Conservation (phyloP, 2,888 invertebrate species). For the Torymus tubicola region DNA sequence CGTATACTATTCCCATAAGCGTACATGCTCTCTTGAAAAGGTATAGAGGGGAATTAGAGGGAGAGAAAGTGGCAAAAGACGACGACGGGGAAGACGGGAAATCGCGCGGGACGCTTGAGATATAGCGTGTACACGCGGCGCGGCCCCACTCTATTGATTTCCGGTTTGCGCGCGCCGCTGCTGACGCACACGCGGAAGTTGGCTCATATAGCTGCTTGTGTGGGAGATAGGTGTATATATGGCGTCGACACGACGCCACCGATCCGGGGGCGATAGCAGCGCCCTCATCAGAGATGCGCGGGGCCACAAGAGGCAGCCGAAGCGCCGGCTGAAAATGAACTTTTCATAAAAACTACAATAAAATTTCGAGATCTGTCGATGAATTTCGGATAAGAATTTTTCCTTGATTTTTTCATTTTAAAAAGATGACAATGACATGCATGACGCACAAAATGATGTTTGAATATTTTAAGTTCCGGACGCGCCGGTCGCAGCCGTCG, state of each 20-base stretch:
- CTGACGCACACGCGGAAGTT: not conserved
- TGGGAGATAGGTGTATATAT: no score
- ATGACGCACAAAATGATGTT: not conserved
- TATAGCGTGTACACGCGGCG: conserved; percentile 13
- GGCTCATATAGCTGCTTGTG: not conserved
- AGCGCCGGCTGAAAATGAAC: no score
- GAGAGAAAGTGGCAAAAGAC: not conserved
- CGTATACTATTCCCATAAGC: not conserved
- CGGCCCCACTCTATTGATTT: conserved; percentile 48
- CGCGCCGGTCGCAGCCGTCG: conserved; percentile 24
- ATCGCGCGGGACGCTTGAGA: conserved; percentile 9
- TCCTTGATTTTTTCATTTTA: no score
- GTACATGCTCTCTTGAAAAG: no score
- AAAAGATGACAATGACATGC: no score
- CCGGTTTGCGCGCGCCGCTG: conserved; percentile 27
- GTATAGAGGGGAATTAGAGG: not conserved
- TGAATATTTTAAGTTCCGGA: conserved; percentile 26
- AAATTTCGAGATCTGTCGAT: no score
- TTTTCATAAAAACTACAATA: no score
- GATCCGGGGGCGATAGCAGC: no score
- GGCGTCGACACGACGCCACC: no score
- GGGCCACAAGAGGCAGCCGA: no score
- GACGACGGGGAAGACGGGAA: not conserved
- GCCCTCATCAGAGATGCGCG: no score
- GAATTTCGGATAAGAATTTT: no score